Conservation (phyloP, 1,140 invertebrate genomes). For the Pseudachorutes palmiensis region DNA sequence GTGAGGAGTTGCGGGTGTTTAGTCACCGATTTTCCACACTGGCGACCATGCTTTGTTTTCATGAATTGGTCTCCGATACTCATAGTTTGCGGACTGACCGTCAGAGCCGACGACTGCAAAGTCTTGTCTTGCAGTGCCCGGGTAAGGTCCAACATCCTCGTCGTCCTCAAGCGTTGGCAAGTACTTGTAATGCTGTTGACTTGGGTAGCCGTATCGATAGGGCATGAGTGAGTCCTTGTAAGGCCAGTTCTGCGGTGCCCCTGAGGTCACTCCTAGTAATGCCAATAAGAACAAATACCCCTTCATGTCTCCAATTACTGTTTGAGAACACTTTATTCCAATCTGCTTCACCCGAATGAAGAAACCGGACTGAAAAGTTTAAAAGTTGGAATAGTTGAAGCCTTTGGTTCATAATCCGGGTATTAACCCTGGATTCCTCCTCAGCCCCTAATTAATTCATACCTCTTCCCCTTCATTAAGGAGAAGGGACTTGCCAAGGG, state of each 20-base stretch:
- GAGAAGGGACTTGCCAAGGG: neutral
- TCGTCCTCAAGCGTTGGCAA: conserved; percentile 31
- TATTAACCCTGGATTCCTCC: neutral
- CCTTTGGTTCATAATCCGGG: neutral
- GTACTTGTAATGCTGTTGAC: conserved; percentile 31
- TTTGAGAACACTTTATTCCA: neutral
- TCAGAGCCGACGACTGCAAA: conserved; percentile 15
- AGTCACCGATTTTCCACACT: conserved; percentile 4
- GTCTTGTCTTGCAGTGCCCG: conserved; percentile 17
- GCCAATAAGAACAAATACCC: conserved; percentile 22
- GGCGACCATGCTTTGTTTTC: neutral
- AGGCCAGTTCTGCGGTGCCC: conserved; percentile 27
- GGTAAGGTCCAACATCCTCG: conserved; percentile 24
- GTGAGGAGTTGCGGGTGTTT: neutral
- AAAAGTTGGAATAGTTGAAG: neutral
- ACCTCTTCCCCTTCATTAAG: neutral
- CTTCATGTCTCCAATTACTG: neutral
- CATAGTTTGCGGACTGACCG: conserved; percentile 12
- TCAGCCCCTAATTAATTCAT: neutral
- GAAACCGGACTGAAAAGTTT: conserved; percentile 5
- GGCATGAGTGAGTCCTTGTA: conserved; percentile 30
- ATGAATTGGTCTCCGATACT: neutral
- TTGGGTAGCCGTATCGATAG: conserved; percentile 34
- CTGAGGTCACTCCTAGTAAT: conserved; percentile 12
- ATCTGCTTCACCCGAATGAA: neutral